These are phyloP conservation scores for Thamnaconus septentrionalis DNA, from an alignment of 2,113 vertebrate genomes.

Conservation along the genomic window DNA sequence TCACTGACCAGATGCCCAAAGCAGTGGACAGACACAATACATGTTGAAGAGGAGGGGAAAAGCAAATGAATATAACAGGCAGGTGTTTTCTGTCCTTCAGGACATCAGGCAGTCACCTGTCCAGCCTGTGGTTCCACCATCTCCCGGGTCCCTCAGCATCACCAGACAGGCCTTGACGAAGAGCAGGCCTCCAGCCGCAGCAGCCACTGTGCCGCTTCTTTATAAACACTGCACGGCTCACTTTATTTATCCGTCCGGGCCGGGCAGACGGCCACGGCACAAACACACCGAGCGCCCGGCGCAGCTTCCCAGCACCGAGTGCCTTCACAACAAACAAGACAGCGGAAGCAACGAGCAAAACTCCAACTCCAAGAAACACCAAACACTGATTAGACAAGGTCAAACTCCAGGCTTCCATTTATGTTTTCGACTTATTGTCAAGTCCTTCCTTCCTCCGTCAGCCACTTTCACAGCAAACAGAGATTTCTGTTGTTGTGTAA, in stretches of 20 bases:
- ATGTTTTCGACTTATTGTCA: too few species aligned
- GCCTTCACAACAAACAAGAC: constrained; percentile 49
- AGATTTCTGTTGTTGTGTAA: too few species aligned
- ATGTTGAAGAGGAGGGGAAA: too few species aligned
- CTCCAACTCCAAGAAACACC: constrained; percentile 33
- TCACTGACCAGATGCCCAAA: too few species aligned
- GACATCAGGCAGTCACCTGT: not conserved
- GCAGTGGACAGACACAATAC: not conserved
- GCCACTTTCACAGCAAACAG: constrained; percentile 20
- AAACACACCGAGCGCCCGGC: constrained; percentile 1
- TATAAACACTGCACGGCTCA: constrained; percentile 23
- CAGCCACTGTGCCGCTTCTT: constrained; percentile 7
- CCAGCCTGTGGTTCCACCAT: constrained; percentile 3
- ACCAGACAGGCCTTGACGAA: constrained; percentile 26
- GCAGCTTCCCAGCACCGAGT: constrained; percentile 26
- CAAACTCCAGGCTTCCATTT: too few species aligned
- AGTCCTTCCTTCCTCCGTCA: too few species aligned
- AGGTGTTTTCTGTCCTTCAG: too few species aligned
- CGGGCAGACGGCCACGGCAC: not conserved
- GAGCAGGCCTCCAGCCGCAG: constrained; percentile 26
- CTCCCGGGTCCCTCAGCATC: constrained; percentile 23
- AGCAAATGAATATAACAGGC: too few species aligned
- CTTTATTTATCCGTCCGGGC: constrained; percentile 38
- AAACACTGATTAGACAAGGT: constrained; percentile 37
- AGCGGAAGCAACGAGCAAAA: constrained; percentile 39